Percentiles rank a stretch among this genome's conserved stretches.
Evolutionary conservation across 1,140 invertebrate species (phyloP).

Genomic region (Bombus terrestris): DNA sequence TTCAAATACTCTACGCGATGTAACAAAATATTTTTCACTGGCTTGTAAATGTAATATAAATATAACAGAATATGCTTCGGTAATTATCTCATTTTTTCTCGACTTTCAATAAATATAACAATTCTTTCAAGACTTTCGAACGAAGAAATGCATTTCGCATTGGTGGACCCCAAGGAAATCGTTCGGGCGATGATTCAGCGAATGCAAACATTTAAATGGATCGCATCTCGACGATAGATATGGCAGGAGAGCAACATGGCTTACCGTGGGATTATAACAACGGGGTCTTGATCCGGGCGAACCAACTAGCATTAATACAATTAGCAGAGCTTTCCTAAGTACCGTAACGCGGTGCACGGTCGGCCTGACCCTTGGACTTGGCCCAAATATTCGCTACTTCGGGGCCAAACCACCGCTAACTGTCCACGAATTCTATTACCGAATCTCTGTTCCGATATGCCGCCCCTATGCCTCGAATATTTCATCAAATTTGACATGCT

Average conservation of each 20-base stretch:
- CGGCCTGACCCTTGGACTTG: slow-evolving; percentile 74
- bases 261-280: slow-evolving; percentile 72
- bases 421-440: slow-evolving; percentile 56
- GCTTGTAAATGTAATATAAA: not conserved
- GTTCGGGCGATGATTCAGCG: slow-evolving; percentile 1
- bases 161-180: slow-evolving; percentile 11
- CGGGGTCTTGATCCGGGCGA: slow-evolving; percentile 72
- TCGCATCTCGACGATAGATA: slow-evolving; percentile 71
- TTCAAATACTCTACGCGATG: not conserved
- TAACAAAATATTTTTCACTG: not conserved
- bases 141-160: not conserved
- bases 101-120: not conserved
- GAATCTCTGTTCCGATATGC: slow-evolving; percentile 3
- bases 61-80: not conserved
- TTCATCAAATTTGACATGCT: not conserved
- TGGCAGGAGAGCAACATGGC: slow-evolving; percentile 55
- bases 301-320: slow-evolving; percentile 81
- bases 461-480: not conserved
- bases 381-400: slow-evolving; percentile 73
- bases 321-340: slow-evolving; percentile 80
- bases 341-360: slow-evolving; percentile 68
- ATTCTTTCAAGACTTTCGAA: not conserved
- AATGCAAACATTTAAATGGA: slow-evolving; percentile 51
- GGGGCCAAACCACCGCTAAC: slow-evolving; percentile 38
- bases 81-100: not conserved